Conservation (phyloP, 2,888 invertebrate genomes). For the Apantesis nais region DNA sequence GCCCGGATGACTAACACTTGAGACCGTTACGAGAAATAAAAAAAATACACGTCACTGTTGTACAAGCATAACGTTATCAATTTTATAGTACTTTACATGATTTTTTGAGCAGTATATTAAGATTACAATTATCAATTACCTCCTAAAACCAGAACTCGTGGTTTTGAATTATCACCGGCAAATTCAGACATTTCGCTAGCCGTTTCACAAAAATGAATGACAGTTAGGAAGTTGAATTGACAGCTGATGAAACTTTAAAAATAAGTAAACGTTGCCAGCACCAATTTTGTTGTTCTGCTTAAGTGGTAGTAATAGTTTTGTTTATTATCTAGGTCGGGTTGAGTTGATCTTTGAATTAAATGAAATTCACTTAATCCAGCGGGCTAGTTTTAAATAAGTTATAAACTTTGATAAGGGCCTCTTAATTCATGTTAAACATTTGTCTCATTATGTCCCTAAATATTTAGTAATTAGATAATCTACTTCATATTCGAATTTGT, state of each 20-base stretch:
- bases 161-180: conserved; percentile 80
- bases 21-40: conserved; percentile 71
- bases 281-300: background rate
- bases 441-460: too few species aligned
- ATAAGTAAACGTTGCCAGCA: conserved; percentile 34
- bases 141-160: conserved; percentile 80
- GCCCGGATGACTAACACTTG: conserved; percentile 76
- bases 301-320: conserved; percentile 4
- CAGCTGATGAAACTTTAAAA: conserved; percentile 29
- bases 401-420: too few species aligned
- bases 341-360: too few species aligned
- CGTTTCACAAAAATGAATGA: conserved; percentile 63
- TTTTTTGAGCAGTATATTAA: conserved; percentile 3
- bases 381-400: too few species aligned
- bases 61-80: background rate
- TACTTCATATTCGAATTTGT: too few species aligned
- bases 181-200: conserved; percentile 76
- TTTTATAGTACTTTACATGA: background rate
- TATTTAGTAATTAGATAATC: too few species aligned
- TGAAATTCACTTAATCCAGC: too few species aligned
- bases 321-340: too few species aligned
- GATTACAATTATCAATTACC: conserved; percentile 59
- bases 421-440: too few species aligned
- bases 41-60: conserved; percentile 44
- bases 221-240: conserved; percentile 47